Percentiles rank a stretch among this genome's conserved stretches.
These are phyloP conservation scores for Bradypodion pumilum DNA, from an alignment of 2,797 vertebrate species.

Conservation along the genomic window DNA sequence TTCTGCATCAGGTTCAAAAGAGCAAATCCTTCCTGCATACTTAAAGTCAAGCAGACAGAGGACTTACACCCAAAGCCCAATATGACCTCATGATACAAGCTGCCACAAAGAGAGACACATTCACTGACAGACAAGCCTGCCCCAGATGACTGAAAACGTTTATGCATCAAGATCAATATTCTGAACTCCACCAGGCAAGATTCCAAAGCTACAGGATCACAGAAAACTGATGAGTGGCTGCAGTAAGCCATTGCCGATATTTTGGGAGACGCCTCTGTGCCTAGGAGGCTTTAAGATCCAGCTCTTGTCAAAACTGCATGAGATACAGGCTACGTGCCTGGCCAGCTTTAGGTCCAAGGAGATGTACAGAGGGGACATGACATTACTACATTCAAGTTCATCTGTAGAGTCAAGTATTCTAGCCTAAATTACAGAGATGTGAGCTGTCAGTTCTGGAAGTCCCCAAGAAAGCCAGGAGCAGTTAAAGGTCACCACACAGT, in stretches of 20 bases:
- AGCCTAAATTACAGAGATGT: neutral
- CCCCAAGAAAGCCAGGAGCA: neutral
- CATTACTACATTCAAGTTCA: neutral
- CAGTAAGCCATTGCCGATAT: neutral
- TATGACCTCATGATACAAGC: neutral
- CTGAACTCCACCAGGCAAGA: neutral
- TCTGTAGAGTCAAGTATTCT: neutral
- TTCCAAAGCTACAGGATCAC: no score
- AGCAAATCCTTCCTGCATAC: neutral
- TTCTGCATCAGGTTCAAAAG: neutral
- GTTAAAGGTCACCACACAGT: neutral
- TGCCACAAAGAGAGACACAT: neutral
- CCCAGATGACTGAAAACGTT: conserved; percentile 1
- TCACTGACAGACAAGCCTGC: neutral
- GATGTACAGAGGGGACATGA: neutral
- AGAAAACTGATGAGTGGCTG: neutral
- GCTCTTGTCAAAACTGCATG: neutral
- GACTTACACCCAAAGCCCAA: neutral
- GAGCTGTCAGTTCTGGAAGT: neutral
- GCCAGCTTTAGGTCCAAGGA: neutral
- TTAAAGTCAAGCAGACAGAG: neutral
- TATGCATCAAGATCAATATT: neutral
- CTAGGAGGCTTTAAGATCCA: neutral
- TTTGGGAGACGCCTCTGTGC: neutral
- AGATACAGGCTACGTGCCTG: neutral